phyloP scores from a whole-genome alignment of 2,797 vertebrate species.

The Moxostoma hubbsi region DNA sequence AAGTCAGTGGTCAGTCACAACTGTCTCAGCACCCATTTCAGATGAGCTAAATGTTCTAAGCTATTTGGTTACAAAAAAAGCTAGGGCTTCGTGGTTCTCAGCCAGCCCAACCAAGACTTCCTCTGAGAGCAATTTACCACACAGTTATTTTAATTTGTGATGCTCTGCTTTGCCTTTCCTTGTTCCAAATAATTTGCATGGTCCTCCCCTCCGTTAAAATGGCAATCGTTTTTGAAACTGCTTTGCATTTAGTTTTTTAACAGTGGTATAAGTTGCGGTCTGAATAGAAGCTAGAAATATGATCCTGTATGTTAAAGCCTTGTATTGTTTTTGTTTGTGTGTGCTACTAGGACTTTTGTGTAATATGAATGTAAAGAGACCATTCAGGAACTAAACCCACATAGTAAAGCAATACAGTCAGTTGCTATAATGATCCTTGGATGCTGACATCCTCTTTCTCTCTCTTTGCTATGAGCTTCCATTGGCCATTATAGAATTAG shows the following conservation, averaged over 20 bases:
- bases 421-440: not conserved
- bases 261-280: not conserved
- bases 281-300: not conserved
- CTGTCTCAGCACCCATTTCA: not conserved
- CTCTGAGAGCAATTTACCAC: slow-evolving; percentile 19
- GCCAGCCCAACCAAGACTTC: not conserved
- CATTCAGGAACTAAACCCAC: not conserved
- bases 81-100: slow-evolving; percentile 2
- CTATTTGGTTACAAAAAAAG: slow-evolving; percentile 22
- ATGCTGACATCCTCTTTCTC: slow-evolving; percentile 23
- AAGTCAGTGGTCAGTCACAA: slow-evolving; percentile 1
- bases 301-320: not conserved
- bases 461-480: slow-evolving; percentile 4
- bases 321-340: not conserved
- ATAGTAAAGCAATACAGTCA: not conserved
- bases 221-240: slow-evolving; percentile 10
- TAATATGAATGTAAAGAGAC: not conserved
- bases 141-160: slow-evolving; percentile 32
- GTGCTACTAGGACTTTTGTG: not conserved
- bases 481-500: slow-evolving; percentile 37
- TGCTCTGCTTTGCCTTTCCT: slow-evolving; percentile 26
- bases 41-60: not conserved
- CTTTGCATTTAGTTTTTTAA: slow-evolving; percentile 22
- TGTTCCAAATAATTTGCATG: slow-evolving; percentile 24
- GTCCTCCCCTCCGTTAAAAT: not conserved